Base-by-base conservation (phyloP, 2,888 invertebrate species). In the Microctonus hyperodae region DNA sequence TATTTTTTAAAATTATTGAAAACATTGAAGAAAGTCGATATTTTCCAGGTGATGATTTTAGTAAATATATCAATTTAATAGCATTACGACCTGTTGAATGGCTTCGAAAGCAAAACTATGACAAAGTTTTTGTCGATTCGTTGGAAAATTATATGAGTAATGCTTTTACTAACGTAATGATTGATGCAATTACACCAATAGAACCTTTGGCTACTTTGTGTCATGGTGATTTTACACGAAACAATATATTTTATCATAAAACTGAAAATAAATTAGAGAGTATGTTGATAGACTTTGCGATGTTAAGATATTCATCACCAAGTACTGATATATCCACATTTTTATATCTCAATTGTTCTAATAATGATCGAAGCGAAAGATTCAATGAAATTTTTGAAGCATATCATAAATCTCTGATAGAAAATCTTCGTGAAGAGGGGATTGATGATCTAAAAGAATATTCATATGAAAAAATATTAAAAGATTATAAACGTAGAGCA, bases 141-240 rank as follows among this genome's bases (percentile, higher is more conserved):
- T 61, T 79, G 50, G 70, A 72, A 9, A 69, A 59, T 10, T 57
- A 73, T 0, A 64, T 81, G 0, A 20, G 66, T 6, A 63, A 76
- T 62, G 65, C 63, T 1, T 78, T 68, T 28, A 23, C 62, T 6
- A 70, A 71, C 0, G 56, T 77, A 7, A 16, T 79, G 31, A 0
- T 75, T 20, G 70, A 75, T 11, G 28, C 60, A 3, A 1, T 70
- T 0, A 10, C 72, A 16, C 71, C 78, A 0, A 64, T 67, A 0
- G 82, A 82, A 51, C 81, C 81, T 1, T 59, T 83, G 0, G 76
- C 81, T 1, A 78, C 78, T 0, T 11, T 83, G 1, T 77, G 80
- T 62, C 82, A 83, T 57, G 83, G 82, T 0, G 83, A 82, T 48
- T 79, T 78, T 48, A 78, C 81, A 0, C 68, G 76, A 35, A 78